Conservation (phyloP, 1,140 invertebrate species). For the Ostrea denselamellosa region DNA sequence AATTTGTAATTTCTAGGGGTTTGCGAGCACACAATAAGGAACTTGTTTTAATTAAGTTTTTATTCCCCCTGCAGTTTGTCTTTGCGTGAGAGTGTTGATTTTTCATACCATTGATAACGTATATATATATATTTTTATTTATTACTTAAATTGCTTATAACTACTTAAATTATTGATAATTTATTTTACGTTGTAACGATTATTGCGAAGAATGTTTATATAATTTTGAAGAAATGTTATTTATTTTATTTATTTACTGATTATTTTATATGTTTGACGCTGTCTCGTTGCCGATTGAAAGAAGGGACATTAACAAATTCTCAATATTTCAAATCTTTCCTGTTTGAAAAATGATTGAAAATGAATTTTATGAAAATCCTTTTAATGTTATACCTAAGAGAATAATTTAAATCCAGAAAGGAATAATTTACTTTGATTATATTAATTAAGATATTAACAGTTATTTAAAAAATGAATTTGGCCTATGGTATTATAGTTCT, state of each 20-base stretch:
- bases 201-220: neutral
- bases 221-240: conserved; percentile 19
- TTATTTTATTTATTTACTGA: conserved; percentile 4
- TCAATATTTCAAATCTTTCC: too few species aligned
- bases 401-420: too few species aligned
- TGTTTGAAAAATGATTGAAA: neutral
- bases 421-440: too few species aligned
- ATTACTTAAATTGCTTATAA: neutral
- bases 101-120: neutral
- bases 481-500: too few species aligned
- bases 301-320: neutral
- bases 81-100: neutral
- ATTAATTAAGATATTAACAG: too few species aligned
- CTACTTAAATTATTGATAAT: conserved; percentile 15
- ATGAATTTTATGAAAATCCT: neutral
- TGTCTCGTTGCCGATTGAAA: neutral
- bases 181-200: conserved; percentile 18
- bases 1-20: neutral
- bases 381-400: neutral
- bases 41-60: neutral
- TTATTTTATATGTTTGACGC: neutral
- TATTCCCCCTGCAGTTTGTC: neutral
- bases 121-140: too few species aligned
- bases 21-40: neutral
- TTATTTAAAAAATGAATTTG: too few species aligned